Base-by-base conservation (phyloP, 2,797 vertebrate genomes). In the Phoxinus dragarum region DNA sequence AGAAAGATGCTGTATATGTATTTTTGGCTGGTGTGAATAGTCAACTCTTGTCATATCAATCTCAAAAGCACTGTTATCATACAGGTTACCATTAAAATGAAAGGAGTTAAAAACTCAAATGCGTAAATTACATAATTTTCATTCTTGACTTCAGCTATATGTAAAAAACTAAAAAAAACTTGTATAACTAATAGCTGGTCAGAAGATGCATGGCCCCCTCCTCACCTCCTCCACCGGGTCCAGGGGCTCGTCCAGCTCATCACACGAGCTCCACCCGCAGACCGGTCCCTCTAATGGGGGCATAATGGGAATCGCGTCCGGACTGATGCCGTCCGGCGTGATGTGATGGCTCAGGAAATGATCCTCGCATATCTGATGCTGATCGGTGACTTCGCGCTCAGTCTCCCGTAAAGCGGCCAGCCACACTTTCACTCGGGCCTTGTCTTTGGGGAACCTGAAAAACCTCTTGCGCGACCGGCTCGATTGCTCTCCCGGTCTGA, bases 381-480 rank as follows among this genome's bases (percentile, higher is more conserved):
- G 81, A 10, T 90, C 89, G 0, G 88, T 31, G 19, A 81, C 71
- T 44, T 88, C 87, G 40, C 71, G 84, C 14, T 89, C 91, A 0
- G 88, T 85, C 71, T 94, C 91, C 42, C 92, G 85, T 56, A 93
- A 86, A 42, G 93, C 92, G 6, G 91, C 91, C 5, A 94, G 86
- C 92, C 93, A 94, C 85, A 95, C 94, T 92, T 94, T 93, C 6
- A 95, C 92, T 4, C 94, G 88, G 27, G 90, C 90, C 4, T 91
- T 89, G 85, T 95, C 94, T 19, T 66, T 74, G 6, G 95, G 95
- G 78, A 95, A 94, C 59, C 54, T 91, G 88, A 95, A 96, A 87
- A 95, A 96, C n/a, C 92, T 89, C 81, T 94, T 95, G 81, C 73
- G 84, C 5, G 92, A 61, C 59, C 92, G 86, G 40, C 74, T 88